Conservation (phyloP, 1,140 invertebrate genomes). For the Hypsibius dujardini region DNA sequence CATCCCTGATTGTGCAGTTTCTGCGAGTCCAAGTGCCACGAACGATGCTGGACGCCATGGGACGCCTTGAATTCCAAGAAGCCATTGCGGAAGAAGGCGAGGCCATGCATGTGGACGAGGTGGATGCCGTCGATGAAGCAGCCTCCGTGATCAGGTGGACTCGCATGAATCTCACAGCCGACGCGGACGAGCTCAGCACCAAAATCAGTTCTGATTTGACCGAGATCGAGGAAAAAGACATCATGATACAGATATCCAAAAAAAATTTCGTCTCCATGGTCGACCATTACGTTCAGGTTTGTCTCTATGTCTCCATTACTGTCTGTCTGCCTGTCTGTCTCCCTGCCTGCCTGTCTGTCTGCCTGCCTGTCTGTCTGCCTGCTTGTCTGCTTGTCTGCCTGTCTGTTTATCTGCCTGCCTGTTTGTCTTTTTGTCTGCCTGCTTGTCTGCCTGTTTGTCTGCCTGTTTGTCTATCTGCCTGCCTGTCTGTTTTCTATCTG, state of each 20-base stretch:
- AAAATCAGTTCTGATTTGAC: not conserved
- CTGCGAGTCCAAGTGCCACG: not conserved
- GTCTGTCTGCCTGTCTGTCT: no score
- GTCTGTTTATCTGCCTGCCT: not conserved
- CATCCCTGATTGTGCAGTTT: not conserved
- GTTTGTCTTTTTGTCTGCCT: not conserved
- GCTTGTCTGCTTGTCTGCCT: not conserved
- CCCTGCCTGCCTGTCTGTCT: no score
- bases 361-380: not conserved
- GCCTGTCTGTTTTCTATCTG: no score
- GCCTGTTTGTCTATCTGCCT: no score
- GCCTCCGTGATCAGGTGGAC: not conserved
- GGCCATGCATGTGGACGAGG: not conserved
- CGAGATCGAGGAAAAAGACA: not conserved
- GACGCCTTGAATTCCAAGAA: not conserved
- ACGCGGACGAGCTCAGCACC: not conserved
- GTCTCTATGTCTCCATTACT: constrained; percentile 1
- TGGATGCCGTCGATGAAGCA: not conserved
- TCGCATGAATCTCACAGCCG: not conserved
- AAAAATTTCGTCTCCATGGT: constrained; percentile 6
- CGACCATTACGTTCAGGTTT: not conserved
- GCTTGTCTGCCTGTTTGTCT: no score
- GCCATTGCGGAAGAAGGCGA: not conserved
- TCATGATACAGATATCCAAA: not conserved
- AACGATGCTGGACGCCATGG: not conserved